Base-by-base conservation (phyloP, 2,113 vertebrate species). In the Nanorana parkeri region DNA sequence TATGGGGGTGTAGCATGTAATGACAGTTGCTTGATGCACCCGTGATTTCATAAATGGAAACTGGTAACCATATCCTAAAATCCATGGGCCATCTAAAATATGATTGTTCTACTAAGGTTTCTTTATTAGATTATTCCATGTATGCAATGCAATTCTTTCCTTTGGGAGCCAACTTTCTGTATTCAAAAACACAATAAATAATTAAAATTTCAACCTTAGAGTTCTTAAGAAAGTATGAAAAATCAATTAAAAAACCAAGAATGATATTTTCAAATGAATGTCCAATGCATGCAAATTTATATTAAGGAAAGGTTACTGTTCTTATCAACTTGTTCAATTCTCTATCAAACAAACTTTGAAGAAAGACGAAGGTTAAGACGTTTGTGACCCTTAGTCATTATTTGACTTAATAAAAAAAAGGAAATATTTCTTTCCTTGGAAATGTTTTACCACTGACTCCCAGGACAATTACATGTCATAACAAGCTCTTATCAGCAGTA, bases 401-500 rank as follows among this genome's bases (percentile, higher is more conserved):
- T 77, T 63, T 51, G 55, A 72, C 69, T 54, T 72, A 19, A 3
- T 3, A 2, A n/a, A 51, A n/a, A 71, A 71, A 19, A 54, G 36
- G 32, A 21, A n/a, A 58, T 64, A 20, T 65, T 65, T 47, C 28
- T 63, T 51, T 64, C 11, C 21, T 28, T 64, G 74, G 41, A 77
- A 77, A 60, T 77, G 36, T 77, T 77, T 64, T 65, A 51, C n/a
- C 41, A 47, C 60, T 52, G 19, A 51, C n/a, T 77, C 74, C 74
- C 74, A 28, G 60, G 74, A 65, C 60, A 77, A 77, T 65, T 77
- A 32, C 21, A 77, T 77, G 58, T 65, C 74, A 51, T 77, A 65
- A 77, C 58, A 64, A 77, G 60, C 74, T 64, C 74, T 64, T 65
- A 77, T 26, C 32, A 64, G 74, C 74, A n/a, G 41, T 77, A 77